Base-by-base conservation (phyloP, 2,113 vertebrate species). In the Lepus timidus region DNA sequence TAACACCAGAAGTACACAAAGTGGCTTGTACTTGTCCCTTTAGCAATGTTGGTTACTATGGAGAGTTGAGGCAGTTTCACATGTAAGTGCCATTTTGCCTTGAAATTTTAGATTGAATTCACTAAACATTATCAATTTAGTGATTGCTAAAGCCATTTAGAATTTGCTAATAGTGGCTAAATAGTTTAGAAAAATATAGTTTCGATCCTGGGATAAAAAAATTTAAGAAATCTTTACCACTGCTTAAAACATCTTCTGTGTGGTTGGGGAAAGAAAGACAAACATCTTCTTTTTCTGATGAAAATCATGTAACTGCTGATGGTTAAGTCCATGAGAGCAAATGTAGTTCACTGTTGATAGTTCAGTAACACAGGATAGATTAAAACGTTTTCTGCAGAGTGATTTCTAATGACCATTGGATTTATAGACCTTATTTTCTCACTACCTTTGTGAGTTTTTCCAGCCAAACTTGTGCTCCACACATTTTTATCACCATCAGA, bases 121-220 rank as follows among this genome's bases (percentile, higher is more conserved):
- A 73, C 17, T 88, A 93, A 86, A 90, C 33, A 52, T 52, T 76
- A 67, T 67, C 22, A 78, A 76, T 90, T 64, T 6, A 17, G 62
- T 62, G 22, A 52, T 49, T 75, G 83, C 25, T 61, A 90, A 70
- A 82, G 52, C 27, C 31, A 68, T 49, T 84, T 67, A 64, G 39
- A 52, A 8, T 78, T 80, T 87, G n/a, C 52, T 75, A 44, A 52
- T 1, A 91, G 31, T 61, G 16, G 12, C 27, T 67, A 14, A 93
- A n/a, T 52, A 23, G 7, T 36, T 90, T 92, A 94, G 4, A 91
- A 17, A 62, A 96, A 94, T 82, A 44, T 27, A 55, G 44, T 75
- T 85, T 95, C 88, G 36, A 85, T 8, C 39, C 71, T 64, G 14
- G 31, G 13, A 25, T 75, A 11, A 82, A 27, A 76, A 44, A 44